Evolutionary conservation across 2,888 invertebrate species (phyloP), one percentile per base, ranked within the genome.

Genomic region (Drosophila seclusa): DNA sequence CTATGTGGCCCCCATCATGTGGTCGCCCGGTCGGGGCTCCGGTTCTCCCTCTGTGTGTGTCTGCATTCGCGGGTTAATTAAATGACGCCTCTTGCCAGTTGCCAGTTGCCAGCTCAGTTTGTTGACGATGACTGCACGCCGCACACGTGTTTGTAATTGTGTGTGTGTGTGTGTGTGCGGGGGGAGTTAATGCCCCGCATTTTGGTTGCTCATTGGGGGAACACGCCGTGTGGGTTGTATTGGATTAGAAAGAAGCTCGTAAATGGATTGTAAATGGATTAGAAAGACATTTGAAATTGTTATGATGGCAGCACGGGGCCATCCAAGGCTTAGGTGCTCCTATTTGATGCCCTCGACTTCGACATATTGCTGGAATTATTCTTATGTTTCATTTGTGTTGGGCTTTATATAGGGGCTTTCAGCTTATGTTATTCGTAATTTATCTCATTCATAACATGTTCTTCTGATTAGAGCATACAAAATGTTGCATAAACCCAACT

Each of bases 91-190:
- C 73, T 79, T 60, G 21, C 52, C 50, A 24, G 34, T 58, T 54
- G 13, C 68, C 62, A 18, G 61, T 54, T 58, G 11, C 42, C 31
- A 24, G 34, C 42, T 59, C 32, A 34, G 29, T 42, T 54, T 67
- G 60, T 55, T 42, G 62, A 38, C 34, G 72, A n/a, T 21, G 72
- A 68, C 73, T 71, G 73, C 83, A 86, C 73, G 88, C 80, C 88
- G 86, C 88, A 87, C 90, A 89, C 90, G 87, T 90, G 87, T 88
- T 83, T 63, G 69, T 89, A 89, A 89, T 89, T 89, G 88, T 64
- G 68, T 42, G 52, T 60, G 49, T 24, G 18, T 16, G 48, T 5
- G 42, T 24, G 45, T 6, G 34, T 16, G 10, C 5, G 32, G n/a
- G 36, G 18, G 21, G 21, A n/a, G 11, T 3, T n/a, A 63, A 24